A percentile compares a stretch with the other conserved stretches of the same genome.
phyloP scores from a whole-genome alignment of 2,113 vertebrate genomes.

The Sceloporus undulatus region DNA sequence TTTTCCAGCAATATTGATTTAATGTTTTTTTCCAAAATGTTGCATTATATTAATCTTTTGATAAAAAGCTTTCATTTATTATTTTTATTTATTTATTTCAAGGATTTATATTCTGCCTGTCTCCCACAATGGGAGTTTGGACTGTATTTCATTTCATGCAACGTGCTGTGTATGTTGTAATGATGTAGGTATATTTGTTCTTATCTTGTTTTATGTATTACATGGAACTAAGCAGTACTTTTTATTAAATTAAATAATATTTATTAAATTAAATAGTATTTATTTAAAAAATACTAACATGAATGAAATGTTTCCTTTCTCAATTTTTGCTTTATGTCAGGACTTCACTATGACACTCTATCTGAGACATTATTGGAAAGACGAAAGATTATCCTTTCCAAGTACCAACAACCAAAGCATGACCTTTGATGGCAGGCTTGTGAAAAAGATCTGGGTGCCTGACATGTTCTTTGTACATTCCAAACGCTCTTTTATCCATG shows the following conservation, averaged over 20 bases:
- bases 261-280: too few relatives aligned
- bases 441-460: conserved; percentile 98
- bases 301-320: conserved; percentile 2
- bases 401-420: conserved; percentile 98
- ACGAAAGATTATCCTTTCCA: conserved; percentile 92
- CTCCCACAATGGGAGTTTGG: neutral
- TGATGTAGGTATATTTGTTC: neutral
- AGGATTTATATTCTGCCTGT: neutral
- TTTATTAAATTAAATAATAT: too few relatives aligned
- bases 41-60: neutral
- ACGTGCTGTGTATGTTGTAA: neutral
- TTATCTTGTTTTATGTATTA: neutral
- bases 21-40: neutral
- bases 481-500: conserved; percentile 96
- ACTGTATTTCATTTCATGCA: neutral
- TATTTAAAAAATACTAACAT: conserved; percentile 16
- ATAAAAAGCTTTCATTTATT: neutral
- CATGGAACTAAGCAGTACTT: neutral
- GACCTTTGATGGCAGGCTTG: conserved; percentile 96
- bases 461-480: conserved; percentile 99
- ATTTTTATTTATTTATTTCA: neutral
- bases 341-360: conserved; percentile 99
- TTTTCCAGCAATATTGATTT: neutral
- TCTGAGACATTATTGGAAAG: conserved; percentile 97
- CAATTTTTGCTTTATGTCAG: conserved; percentile 68